Base-by-base conservation (phyloP, 2,113 vertebrate genomes). In the Talpa occidentalis region DNA sequence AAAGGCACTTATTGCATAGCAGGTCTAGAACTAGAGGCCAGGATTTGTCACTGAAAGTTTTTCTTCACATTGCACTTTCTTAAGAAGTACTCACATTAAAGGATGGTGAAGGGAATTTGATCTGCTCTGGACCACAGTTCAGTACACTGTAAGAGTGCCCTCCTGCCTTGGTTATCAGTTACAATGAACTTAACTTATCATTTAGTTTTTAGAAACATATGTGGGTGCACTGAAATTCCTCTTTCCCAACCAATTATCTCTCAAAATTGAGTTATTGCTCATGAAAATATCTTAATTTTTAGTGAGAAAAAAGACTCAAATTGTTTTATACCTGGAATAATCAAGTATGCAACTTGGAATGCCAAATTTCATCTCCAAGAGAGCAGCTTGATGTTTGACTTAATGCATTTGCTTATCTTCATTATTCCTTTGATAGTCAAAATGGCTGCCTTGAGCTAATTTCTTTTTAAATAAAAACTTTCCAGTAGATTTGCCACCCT, bases 381-480 rank as follows among this genome's bases (percentile, higher is more conserved):
- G 28, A 96, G 82, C 10, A 94, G 80, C 67, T 93, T 35, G 32
- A 30, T 56, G 76, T 93, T 93, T 85, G 91, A 91, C 60, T 91
- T 26, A 44, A 93, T 88, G 83, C 95, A 76, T 96, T 91, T 93
- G 44, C 35, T 95, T 97, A 80, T 92, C 77, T 73, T 54, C 49
- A 83, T 95, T 70, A 88, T 90, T 66, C 37, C 6, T 70, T 60
- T 70, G 32, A 22, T 96, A n/a, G 69, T 80, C 76, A 89, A 60
- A 97, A 97, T 96, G 64, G 1, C 10, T 77, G 93, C 60, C 76
- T 96, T 44, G 82, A 98, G 95, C 44, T 59, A 78, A 86, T 81
- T 95, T 49, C 80, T 96, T 96, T 97, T 90, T 70, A 76, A 95
- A 94, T 86, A 94, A 52, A 91, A 93, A 91, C 91, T 47, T 88